A percentile compares a stretch with the other conserved stretches of the same genome.
phyloP scores from a whole-genome alignment of 2,888 invertebrate species.

The Eristalis arbustorum region DNA sequence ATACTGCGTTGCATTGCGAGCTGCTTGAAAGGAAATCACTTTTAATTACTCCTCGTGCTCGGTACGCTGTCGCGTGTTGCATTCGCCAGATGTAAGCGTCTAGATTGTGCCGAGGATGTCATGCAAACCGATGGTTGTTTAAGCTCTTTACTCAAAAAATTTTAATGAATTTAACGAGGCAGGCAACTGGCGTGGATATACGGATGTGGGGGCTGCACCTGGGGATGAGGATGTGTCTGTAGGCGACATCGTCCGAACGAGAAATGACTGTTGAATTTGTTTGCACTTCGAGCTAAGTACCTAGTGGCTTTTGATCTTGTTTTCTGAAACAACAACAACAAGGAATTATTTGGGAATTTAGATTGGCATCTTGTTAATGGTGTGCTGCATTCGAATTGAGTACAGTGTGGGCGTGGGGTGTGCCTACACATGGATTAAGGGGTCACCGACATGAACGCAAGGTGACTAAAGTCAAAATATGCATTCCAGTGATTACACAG shows the following conservation, averaged over 20 bases:
- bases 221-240: not conserved
- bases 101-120: slow-evolving; percentile 15
- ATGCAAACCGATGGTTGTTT: slow-evolving; percentile 58
- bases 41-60: slow-evolving; percentile 58
- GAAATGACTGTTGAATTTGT: slow-evolving; percentile 38
- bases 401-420: not conserved
- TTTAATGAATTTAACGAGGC: slow-evolving; percentile 54
- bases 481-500: too few relatives aligned
- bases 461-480: not conserved
- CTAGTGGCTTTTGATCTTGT: slow-evolving; percentile 7
- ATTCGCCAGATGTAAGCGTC: slow-evolving; percentile 43
- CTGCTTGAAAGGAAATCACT: slow-evolving; percentile 55
- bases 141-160: slow-evolving; percentile 61
- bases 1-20: slow-evolving; percentile 15
- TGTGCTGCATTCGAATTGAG: not conserved
- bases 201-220: not conserved
- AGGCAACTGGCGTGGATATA: slow-evolving; percentile 16
- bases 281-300: slow-evolving; percentile 27
- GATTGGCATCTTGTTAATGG: slow-evolving; percentile 13
- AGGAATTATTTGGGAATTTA: slow-evolving; percentile 32
- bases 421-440: not conserved
- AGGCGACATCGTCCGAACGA: not conserved
- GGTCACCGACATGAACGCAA: not conserved
- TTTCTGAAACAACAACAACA: slow-evolving; percentile 24
- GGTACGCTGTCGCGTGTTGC: not conserved